phyloP scores from a whole-genome alignment of 2,113 vertebrate species.

The Natator depressus region DNA sequence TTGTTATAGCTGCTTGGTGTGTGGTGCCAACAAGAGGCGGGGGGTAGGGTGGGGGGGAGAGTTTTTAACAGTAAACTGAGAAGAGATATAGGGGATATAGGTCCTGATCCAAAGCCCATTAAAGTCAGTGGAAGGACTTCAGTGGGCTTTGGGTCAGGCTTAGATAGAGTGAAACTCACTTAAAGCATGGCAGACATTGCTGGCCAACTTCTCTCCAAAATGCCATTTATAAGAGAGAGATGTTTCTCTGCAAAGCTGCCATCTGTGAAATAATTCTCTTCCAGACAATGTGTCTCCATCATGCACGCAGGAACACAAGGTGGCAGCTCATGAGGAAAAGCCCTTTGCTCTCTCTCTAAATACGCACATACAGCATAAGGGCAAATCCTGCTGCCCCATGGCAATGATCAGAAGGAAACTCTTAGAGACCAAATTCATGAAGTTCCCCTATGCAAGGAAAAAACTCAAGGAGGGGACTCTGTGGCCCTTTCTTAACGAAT shows the following conservation, averaged over 20 bases:
- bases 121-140: not conserved
- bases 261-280: not conserved
- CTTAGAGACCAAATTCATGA: not conserved
- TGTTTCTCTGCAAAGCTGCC: not conserved
- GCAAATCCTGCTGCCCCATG: not conserved
- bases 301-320: no score
- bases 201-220: not conserved
- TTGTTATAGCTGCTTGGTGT: not conserved
- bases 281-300: not conserved
- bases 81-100: not conserved
- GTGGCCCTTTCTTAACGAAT: not conserved
- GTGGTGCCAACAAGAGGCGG: not conserved
- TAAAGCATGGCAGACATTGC: not conserved
- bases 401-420: not conserved
- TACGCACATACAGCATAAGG: fast-evolving
- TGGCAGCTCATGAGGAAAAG: not conserved
- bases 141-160: not conserved
- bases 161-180: not conserved
- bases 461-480: not conserved
- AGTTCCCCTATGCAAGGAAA: not conserved
- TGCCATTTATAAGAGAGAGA: not conserved
- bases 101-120: not conserved
- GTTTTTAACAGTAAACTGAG: not conserved
- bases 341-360: not conserved
- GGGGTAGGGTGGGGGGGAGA: not conserved